Conservation (phyloP, 2,888 invertebrate genomes). For the Oligia strigilis region DNA sequence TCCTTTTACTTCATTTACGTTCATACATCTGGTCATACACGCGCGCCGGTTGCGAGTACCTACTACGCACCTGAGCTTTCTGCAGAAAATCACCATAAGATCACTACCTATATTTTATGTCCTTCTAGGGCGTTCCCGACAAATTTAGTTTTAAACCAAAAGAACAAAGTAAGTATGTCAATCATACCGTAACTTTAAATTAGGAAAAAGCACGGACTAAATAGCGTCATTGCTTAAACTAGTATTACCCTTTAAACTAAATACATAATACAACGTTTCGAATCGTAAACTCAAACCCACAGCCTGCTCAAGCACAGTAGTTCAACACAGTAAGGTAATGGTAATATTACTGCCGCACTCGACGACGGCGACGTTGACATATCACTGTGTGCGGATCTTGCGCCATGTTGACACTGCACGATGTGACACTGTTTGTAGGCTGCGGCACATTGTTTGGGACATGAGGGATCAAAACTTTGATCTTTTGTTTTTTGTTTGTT, state of each 20-base stretch:
- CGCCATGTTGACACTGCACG: constrained; percentile 22
- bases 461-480: neutral
- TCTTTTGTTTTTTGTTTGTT: neutral
- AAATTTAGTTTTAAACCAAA: too few species aligned
- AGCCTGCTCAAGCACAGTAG: constrained; percentile 34
- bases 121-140: too few species aligned
- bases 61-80: neutral
- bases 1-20: neutral
- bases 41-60: neutral
- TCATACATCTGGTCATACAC: neutral
- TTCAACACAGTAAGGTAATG: constrained; percentile 29
- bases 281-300: constrained; percentile 5
- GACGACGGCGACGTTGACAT: constrained; percentile 26
- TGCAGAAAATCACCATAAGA: neutral
- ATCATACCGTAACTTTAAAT: neutral
- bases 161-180: too few species aligned
- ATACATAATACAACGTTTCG: neutral
- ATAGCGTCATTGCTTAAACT: neutral
- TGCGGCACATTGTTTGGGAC: neutral
- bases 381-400: constrained; percentile 6
- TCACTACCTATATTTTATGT: neutral
- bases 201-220: neutral
- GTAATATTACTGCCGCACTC: neutral
- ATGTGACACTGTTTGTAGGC: neutral
- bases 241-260: neutral